Conservation (phyloP, 2,888 invertebrate species). For the Lymantria monacha region DNA sequence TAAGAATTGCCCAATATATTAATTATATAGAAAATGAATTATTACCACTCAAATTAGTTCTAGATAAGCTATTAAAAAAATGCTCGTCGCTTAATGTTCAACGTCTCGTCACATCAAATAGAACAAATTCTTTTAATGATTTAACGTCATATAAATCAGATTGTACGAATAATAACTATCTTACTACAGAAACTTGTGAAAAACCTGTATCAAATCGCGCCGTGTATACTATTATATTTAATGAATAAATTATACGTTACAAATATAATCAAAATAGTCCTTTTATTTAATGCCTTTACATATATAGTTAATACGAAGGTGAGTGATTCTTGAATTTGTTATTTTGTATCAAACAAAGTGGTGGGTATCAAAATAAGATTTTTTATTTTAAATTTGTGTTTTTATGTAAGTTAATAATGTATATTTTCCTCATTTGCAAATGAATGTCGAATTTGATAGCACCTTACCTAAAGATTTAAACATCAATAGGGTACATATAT, state of each 20-base stretch:
- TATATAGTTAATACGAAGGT: too few species aligned
- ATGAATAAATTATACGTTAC: slow-evolving; percentile 38
- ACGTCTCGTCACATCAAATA: slow-evolving; percentile 5
- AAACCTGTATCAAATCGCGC: slow-evolving; percentile 58
- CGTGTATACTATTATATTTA: slow-evolving; percentile 66
- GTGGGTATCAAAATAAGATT: too few species aligned
- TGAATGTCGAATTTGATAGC: too few species aligned
- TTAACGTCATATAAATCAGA: slow-evolving; percentile 2
- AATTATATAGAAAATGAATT: slow-evolving; percentile 60
- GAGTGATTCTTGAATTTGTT: too few species aligned
- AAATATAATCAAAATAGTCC: slow-evolving; percentile 5
- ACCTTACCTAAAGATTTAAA: too few species aligned
- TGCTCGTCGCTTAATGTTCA: slow-evolving; percentile 47
- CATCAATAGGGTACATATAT: too few species aligned
- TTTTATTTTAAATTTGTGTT: too few species aligned
- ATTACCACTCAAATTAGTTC: slow-evolving; percentile 54
- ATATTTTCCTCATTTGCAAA: too few species aligned
- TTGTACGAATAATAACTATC: slow-evolving; percentile 8
- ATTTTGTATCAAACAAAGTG: too few species aligned
- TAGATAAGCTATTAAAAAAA: slow-evolving; percentile 56
- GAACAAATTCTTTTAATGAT: slow-evolving; percentile 6
- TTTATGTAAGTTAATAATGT: too few species aligned
- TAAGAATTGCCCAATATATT: slow-evolving; percentile 50
- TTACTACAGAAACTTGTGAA: slow-evolving; percentile 16
- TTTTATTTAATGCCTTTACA: neutral